Evolutionary conservation across 1,140 invertebrate species (phyloP).

Genomic region (Battus philenor): DNA sequence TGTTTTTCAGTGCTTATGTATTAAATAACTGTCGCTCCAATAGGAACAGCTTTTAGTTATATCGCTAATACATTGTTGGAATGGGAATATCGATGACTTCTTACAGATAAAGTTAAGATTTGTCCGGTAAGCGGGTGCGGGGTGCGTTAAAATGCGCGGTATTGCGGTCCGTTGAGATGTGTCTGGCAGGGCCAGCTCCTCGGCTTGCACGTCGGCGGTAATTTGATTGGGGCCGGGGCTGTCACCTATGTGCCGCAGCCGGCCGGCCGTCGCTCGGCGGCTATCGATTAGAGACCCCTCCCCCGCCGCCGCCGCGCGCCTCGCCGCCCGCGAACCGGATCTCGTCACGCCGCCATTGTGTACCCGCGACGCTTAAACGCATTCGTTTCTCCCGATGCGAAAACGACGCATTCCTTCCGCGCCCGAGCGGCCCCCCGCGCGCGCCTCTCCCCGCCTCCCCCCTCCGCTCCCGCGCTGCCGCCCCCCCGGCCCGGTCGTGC

Average conservation of each 20-base stretch:
- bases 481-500: conserved; percentile 28
- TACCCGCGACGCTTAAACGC: conserved; percentile 75
- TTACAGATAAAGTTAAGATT: too few relatives aligned
- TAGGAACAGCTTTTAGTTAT: too few relatives aligned
- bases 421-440: conserved; percentile 54
- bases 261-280: conserved; percentile 75
- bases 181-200: conserved; percentile 40
- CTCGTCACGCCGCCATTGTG: conserved; percentile 75
- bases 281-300: conserved; percentile 74
- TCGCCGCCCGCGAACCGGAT: conserved; percentile 70
- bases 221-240: conserved; percentile 74
- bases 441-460: too few relatives aligned
- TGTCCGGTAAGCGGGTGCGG: too few relatives aligned
- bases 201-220: conserved; percentile 56
- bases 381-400: conserved; percentile 76
- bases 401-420: conserved; percentile 75
- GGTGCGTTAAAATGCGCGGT: too few relatives aligned
- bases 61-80: too few relatives aligned
- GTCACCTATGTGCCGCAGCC: conserved; percentile 73
- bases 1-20: conserved; percentile 4
- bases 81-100: too few relatives aligned
- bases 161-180: conserved; percentile 31
- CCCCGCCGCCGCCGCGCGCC: conserved; percentile 47
- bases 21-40: too few relatives aligned
- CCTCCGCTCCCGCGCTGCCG: conserved; percentile 41